Conservation (phyloP, 2,797 vertebrate species). For the Eutrigla gurnardus region DNA sequence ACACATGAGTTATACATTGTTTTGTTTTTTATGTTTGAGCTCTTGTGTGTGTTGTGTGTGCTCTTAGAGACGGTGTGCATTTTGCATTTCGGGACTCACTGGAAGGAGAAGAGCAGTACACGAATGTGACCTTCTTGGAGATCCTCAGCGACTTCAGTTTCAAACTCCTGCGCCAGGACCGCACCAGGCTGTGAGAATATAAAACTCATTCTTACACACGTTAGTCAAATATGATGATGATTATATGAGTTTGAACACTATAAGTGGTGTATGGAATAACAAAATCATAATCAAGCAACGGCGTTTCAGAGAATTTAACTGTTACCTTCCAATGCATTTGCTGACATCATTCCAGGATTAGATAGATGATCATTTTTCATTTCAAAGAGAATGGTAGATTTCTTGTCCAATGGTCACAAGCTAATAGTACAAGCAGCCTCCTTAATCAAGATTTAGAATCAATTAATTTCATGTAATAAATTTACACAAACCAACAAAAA, state of each 20-base stretch:
- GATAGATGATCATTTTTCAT: neutral
- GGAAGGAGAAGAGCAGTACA: slow-evolving; percentile 61
- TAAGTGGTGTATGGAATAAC: neutral
- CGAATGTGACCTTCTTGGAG: slow-evolving; percentile 88
- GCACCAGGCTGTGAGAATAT: slow-evolving; percentile 85
- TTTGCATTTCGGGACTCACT: slow-evolving; percentile 83
- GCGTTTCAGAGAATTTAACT: too few relatives aligned
- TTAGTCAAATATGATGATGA: neutral
- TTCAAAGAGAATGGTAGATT: neutral
- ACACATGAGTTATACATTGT: neutral
- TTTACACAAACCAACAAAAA: too few relatives aligned
- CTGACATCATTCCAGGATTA: neutral
- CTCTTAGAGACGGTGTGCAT: slow-evolving; percentile 86
- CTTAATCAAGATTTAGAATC: neutral
- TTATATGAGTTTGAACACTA: neutral
- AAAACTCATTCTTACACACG: slow-evolving; percentile 2
- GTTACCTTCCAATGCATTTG: neutral
- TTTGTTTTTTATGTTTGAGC: neutral
- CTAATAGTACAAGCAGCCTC: neutral
- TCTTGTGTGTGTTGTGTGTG: slow-evolving; percentile 20
- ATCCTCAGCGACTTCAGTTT: slow-evolving; percentile 92
- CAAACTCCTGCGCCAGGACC: slow-evolving; percentile 87
- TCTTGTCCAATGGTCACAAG: neutral
- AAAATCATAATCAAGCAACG: neutral
- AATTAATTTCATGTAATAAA: too few relatives aligned